phyloP scores from a whole-genome alignment of 1,140 invertebrate species.

The Armadillidium nasatum region DNA sequence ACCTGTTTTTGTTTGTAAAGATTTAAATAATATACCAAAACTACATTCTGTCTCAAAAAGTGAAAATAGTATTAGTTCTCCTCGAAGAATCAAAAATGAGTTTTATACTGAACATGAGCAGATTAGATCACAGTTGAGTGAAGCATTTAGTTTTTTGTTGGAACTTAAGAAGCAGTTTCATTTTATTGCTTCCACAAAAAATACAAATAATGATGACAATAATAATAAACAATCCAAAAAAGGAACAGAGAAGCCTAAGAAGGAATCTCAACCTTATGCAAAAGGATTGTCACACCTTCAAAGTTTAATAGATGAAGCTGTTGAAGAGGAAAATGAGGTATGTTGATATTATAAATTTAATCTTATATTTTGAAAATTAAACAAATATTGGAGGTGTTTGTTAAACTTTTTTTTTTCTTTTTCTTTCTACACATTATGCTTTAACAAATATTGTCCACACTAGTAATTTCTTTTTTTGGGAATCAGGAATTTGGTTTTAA shows the following conservation, averaged over 20 bases:
- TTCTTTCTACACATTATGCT: not conserved
- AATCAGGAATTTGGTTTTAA: not conserved
- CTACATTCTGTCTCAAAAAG: not conserved
- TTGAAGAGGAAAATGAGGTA: not conserved
- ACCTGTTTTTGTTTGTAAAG: not conserved
- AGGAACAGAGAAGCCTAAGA: not conserved
- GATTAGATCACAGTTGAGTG: not conserved
- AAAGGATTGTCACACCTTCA: not conserved
- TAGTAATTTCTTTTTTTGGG: not conserved
- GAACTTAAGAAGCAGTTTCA: not conserved
- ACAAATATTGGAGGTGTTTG: not conserved
- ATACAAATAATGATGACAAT: not conserved
- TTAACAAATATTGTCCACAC: not conserved
- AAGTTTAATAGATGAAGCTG: not conserved
- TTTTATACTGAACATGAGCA: not conserved
- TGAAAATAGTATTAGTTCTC: not conserved
- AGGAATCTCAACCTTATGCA: not conserved
- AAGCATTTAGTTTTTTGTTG: not conserved
- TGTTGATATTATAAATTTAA: not conserved
- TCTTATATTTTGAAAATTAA: too few relatives aligned
- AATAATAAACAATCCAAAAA: not conserved
- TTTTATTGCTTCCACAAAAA: too few relatives aligned
- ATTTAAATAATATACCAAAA: slow-evolving; percentile 9
- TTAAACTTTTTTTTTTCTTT: not conserved
- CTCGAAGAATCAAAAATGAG: not conserved